Percentiles rank a stretch among this genome's conserved stretches.
These are phyloP conservation scores for Aradus depressus DNA, from an alignment of 2,888 invertebrate genomes.

Conservation along the genomic window DNA sequence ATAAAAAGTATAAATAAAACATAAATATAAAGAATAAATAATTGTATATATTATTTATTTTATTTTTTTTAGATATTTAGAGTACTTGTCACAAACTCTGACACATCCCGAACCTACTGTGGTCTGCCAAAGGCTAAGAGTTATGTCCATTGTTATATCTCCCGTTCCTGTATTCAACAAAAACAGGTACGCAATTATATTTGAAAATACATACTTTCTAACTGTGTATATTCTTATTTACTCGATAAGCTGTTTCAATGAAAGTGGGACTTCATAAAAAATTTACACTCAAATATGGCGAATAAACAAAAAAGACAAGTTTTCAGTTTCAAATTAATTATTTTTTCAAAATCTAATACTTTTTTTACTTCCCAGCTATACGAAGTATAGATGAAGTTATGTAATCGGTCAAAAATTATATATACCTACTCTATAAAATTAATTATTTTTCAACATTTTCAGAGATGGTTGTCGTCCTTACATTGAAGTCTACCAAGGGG, in stretches of 20 bases:
- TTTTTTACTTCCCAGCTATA: too few relatives aligned
- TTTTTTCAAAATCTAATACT: too few relatives aligned
- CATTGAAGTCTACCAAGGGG: constrained; percentile 82
- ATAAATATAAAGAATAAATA: too few relatives aligned
- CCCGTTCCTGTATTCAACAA: constrained; percentile 91
- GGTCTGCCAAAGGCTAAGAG: constrained; percentile 70
- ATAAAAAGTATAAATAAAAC: too few relatives aligned
- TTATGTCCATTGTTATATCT: constrained; percentile 68
- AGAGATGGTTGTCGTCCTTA: constrained; percentile 90
- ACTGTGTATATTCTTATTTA: neutral
- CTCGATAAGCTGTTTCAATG: too few relatives aligned
- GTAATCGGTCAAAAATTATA: too few relatives aligned
- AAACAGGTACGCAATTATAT: constrained; percentile 48
- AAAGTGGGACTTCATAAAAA: too few relatives aligned
- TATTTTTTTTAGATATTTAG: constrained; percentile 54
- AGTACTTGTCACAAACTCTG: constrained; percentile 73
- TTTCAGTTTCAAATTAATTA: too few relatives aligned
- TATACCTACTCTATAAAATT: constrained; percentile 3
- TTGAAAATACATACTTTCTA: neutral
- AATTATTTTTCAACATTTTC: constrained; percentile 32
- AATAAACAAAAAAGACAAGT: too few relatives aligned
- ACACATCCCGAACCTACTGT: constrained; percentile 57
- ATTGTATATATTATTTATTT: too few relatives aligned
- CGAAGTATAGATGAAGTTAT: too few relatives aligned
- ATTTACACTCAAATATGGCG: too few relatives aligned